These are phyloP conservation scores for Diphyllodes magnificus DNA, from an alignment of 2,113 vertebrate species.

Conservation along the genomic window DNA sequence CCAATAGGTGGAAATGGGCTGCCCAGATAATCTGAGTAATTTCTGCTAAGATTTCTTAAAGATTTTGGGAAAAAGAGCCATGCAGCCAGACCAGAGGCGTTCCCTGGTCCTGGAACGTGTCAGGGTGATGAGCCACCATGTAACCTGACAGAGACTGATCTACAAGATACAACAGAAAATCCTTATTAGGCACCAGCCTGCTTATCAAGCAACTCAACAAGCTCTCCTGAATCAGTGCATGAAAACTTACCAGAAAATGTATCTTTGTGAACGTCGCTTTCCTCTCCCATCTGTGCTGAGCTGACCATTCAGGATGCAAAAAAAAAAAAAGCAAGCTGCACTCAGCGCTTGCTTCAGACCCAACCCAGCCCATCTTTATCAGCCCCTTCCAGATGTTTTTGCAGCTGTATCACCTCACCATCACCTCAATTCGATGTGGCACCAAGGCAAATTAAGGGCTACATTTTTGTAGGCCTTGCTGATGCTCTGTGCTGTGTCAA, in stretches of 20 bases:
- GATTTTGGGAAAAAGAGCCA: background rate
- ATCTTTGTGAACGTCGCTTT: background rate
- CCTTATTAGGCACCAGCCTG: background rate
- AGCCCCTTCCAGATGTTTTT: constrained; percentile 32
- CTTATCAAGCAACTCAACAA: background rate
- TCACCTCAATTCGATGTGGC: background rate
- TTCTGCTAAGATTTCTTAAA: background rate
- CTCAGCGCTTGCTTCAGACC: background rate
- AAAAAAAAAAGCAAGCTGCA: background rate
- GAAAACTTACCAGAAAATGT: background rate
- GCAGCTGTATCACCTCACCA: background rate
- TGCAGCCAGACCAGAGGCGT: background rate
- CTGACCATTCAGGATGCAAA: background rate
- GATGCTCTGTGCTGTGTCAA: background rate
- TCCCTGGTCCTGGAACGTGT: background rate
- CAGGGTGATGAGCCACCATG: background rate
- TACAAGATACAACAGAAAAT: constrained; percentile 15
- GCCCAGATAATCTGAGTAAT: background rate
- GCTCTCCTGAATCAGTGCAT: background rate
- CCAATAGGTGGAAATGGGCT: background rate
- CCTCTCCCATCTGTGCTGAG: background rate
- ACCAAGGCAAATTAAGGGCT: background rate
- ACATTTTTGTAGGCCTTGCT: background rate
- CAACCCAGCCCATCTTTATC: constrained; percentile 1
- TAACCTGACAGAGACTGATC: background rate